Base-by-base conservation (phyloP, 2,888 invertebrate species). In the Isotomurus palustris region DNA sequence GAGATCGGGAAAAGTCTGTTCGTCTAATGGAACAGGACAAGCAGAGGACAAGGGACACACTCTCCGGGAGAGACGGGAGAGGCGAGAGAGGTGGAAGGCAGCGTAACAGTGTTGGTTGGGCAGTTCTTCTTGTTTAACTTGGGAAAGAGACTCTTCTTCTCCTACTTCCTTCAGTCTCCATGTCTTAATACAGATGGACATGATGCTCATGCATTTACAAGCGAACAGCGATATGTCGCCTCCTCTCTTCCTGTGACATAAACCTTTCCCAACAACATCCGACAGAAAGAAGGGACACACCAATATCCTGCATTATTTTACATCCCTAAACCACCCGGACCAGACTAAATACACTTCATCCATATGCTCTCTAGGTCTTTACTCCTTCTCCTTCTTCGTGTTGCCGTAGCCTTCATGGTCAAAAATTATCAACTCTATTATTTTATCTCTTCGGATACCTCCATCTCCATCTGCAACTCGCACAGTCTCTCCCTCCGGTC, bases 11-110 rank as follows among this genome's bases (percentile, higher is more conserved):
- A 60, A 62, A 64, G 63, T 67, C 62, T 58, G 53, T 60, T 62
- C 60, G 49, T 44, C 62, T 67, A 69, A 67, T 67, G 67, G 67
- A 68, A 67, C 65, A 67, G 67, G 69, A 68, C 69, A 69, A 58
- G 60, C 69, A 64, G 64, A 67, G 60, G 64, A 58, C 60, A 64
- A 53, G 55, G 60, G 58, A 58, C 58, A 55, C 53, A 50, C 45
- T 28, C 45, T n/a, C n/a, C n/a, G n/a, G n/a, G n/a, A n/a, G n/a
- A n/a, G n/a, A n/a, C n/a, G n/a, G n/a, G n/a, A n/a, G n/a, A 45
- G 14, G n/a, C 27, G 22, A 45, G 6, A 40, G 41, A 41, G 10
- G n/a, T 6, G 41, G 29, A 41, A 24, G 36, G 35, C 38, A 36
- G 41, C 24, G 28, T 12, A 29, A 36, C 36, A 36, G n/a, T n/a